A percentile compares a stretch with the other conserved stretches of the same genome.
These are phyloP conservation scores for Cyphomyrus plagiostoma DNA, from an alignment of 2,113 vertebrate species.

Conservation along the genomic window DNA sequence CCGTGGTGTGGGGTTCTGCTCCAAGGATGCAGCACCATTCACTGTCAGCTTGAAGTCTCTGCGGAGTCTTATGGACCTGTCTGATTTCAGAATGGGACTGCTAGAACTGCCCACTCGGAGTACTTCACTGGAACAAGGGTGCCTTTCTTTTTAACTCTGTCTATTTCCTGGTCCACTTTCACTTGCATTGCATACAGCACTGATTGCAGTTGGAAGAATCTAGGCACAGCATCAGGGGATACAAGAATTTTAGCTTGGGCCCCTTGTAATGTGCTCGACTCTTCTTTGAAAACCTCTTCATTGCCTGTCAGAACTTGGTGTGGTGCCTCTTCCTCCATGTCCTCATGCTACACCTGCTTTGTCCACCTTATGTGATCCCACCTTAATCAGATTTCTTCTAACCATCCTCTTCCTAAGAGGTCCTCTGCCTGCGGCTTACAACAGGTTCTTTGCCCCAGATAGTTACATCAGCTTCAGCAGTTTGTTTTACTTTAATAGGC, in stretches of 20 bases:
- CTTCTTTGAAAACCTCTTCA: conserved; percentile 15
- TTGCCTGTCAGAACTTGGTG: background rate
- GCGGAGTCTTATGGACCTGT: too few species aligned
- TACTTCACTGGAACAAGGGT: conserved; percentile 24
- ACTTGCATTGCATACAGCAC: background rate
- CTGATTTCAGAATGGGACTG: too few species aligned
- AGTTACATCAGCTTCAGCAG: background rate
- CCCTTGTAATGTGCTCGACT: conserved; percentile 3
- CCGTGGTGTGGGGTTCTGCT: conserved; percentile 6
- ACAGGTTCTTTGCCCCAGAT: background rate
- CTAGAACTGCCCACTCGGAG: conserved; percentile 18
- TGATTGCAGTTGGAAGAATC: conserved; percentile 14
- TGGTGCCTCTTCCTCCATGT: background rate
- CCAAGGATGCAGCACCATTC: background rate
- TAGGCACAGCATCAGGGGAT: background rate
- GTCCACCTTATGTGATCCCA: background rate
- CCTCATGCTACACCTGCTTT: background rate
- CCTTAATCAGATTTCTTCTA: background rate
- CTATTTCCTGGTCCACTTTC: background rate
- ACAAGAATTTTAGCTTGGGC: conserved; percentile 8
- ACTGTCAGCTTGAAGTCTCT: background rate
- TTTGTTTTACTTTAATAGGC: background rate
- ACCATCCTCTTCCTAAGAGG: background rate
- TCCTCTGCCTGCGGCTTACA: background rate
- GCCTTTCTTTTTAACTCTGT: too few species aligned